phyloP scores from a whole-genome alignment of 2,888 invertebrate genomes.

The Chrysotoxum bicinctum region DNA sequence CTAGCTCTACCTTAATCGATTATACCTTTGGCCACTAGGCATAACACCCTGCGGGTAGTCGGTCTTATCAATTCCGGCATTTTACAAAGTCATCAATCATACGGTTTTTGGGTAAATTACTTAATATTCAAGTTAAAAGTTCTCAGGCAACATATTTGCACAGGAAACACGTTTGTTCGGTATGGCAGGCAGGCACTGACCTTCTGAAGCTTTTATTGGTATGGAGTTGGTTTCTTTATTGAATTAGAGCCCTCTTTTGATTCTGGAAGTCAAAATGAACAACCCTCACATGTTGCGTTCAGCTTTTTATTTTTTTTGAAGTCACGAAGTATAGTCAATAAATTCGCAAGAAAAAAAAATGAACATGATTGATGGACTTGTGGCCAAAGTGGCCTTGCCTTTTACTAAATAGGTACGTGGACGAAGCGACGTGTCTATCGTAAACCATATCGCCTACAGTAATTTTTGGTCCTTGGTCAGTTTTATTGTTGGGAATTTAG shows the following conservation, averaged over 20 bases:
- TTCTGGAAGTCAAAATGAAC: not conserved
- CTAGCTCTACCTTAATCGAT: not conserved
- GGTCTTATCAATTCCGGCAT: constrained; percentile 49
- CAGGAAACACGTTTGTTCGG: not conserved
- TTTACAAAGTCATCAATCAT: constrained; percentile 62
- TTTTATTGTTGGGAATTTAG: constrained; percentile 39
- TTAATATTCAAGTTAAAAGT: constrained; percentile 60
- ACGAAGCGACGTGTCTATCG: constrained; percentile 44
- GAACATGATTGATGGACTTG: constrained; percentile 63
- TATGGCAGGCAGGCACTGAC: not conserved
- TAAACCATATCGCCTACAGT: constrained; percentile 40
- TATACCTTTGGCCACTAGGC: not conserved
- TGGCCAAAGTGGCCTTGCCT: constrained; percentile 45
- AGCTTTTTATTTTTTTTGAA: constrained; percentile 9
- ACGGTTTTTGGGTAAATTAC: constrained; percentile 43
- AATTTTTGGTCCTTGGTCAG: constrained; percentile 49
- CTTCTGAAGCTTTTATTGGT: not conserved
- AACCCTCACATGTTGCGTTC: constrained; percentile 41
- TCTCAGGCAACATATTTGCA: constrained; percentile 36
- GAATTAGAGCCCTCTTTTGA: not conserved
- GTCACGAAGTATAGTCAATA: constrained; percentile 61
- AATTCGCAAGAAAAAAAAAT: constrained; percentile 39
- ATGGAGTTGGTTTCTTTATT: not conserved
- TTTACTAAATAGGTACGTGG: constrained; percentile 35
- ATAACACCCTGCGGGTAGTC: constrained; percentile 21